Base-by-base conservation (phyloP, 2,113 vertebrate species). In the Anoura caudifer region DNA sequence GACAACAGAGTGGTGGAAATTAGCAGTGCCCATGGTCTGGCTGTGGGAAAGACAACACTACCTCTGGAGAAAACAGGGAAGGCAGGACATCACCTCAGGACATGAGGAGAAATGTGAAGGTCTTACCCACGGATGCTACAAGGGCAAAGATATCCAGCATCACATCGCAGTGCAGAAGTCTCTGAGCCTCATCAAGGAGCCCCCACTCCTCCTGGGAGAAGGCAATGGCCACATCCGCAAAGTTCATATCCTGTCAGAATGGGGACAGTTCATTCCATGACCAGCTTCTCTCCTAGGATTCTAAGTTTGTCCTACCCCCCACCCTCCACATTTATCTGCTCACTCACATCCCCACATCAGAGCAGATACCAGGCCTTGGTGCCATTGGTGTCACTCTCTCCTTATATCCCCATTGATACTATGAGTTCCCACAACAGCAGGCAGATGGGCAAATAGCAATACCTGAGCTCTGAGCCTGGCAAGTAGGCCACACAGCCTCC, bases 131-230 rank as follows among this genome's bases (percentile, higher is more conserved):
- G 2, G 88, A 81, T 7, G 88, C 81, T 36, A 81, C 43, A 52
- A 91, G 94, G 14, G 75, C 75, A 36, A 91, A 91, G 65, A 73
- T 87, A 6, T 91, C 82, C 94, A 95, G 94, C 94, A 86, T 95
- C 65, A 91, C 89, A 14, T 20, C 5, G 10, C 33, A 81, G 89
- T 87, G 63, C 5, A 70, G 59, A 22, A 67, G 45, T 43, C 76
- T 93, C 86, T 96, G 94, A 26, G 75, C 69, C 59, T 93, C 83
- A 47, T 91, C 82, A 33, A 96, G 96, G 43, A 96, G 67, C 26
- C 17, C 22, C 94, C 91, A 96, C 26, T 96, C 94, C 67, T 96
- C 94, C 69, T 47, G 87, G 43, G 94, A 95, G 94, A 95, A 96
- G 70, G 38, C 38, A 75, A 96, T 13, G 26, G 91, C 76, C 91